Base-by-base conservation (phyloP, 2,888 invertebrate species). In the Chironomus riparius region DNA sequence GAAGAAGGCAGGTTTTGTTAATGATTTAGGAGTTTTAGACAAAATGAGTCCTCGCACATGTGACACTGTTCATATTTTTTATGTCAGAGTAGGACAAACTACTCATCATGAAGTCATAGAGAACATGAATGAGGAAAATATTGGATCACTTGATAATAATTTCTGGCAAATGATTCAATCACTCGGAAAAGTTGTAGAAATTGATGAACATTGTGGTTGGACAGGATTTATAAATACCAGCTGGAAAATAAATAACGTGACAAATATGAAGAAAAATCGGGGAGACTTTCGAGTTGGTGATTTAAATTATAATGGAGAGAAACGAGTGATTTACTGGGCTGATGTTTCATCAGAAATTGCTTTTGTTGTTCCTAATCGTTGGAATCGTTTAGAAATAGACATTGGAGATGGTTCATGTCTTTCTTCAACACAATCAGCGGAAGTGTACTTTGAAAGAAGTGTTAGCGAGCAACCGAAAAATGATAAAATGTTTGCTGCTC, bases 261-360 rank as follows among this genome's bases (percentile, higher is more conserved):
- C n/a, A 73, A 5, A 38, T 77, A 21, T 2, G 28, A 56, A 70
- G 48, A 74, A 65, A 76, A 50, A 77, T 47, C 79, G n/a, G 77
- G 76, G 78, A 70, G 77, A 68, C 24, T 74, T 79, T 79, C 62
- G 85, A 86, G 77, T 22, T 78, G 77, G 91, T 13, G 93, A 92
- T 68, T 85, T 89, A 78, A 83, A 90, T 73, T 97, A 93, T 81
- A 94, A 95, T 83, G 97, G 96, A 0, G 88, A 90, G 76, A 90
- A 91, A 77, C 91, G 92, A 83, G 91, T 96, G 3, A 86, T 98
- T 1, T 98, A 97, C 84, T 98, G 97, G 97, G 93, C 97, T 1
- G 97, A 98, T 84, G 93, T 95, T 0, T 92, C 91, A 70, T 92
- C 94, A 3, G 98, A 99, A 86, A 90, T 98, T 76, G 96, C 97